Percentiles rank a stretch among this genome's conserved stretches.
Conservation (phyloP, 2,113 vertebrate genomes). For the Caretta caretta region DNA sequence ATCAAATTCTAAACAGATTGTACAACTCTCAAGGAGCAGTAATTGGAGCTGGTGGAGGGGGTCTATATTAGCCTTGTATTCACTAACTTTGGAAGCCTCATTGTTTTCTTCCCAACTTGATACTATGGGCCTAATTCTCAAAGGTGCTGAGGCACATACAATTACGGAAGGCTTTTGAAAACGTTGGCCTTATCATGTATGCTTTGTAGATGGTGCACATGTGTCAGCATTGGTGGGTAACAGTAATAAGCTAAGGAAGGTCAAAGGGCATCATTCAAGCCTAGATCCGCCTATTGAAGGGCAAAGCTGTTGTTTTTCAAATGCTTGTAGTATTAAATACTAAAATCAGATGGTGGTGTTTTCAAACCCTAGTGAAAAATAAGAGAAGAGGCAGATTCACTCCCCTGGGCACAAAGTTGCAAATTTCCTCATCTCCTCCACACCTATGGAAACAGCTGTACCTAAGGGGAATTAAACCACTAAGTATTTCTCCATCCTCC, state of each 20-base stretch:
- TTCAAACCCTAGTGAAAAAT: constrained; percentile 16
- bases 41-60: neutral
- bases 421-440: neutral
- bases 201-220: neutral
- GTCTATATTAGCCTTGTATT: neutral
- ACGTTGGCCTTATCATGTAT: neutral
- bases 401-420: neutral
- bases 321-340: constrained; percentile 25
- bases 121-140: constrained; percentile 1
- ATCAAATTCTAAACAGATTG: neutral
- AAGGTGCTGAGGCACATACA: neutral
- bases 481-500: neutral
- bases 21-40: neutral
- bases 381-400: neutral
- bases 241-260: constrained; percentile 13
- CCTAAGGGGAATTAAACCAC: neutral
- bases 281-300: constrained; percentile 29
- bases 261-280: neutral
- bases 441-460: neutral
- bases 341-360: constrained; percentile 11
- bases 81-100: neutral
- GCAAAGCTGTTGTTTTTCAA: constrained; percentile 38
- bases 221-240: neutral
- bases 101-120: neutral
- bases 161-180: constrained; percentile 39